Evolutionary conservation across 2,797 vertebrate species (phyloP).

Genomic region (Hoplostethus atlanticus): DNA sequence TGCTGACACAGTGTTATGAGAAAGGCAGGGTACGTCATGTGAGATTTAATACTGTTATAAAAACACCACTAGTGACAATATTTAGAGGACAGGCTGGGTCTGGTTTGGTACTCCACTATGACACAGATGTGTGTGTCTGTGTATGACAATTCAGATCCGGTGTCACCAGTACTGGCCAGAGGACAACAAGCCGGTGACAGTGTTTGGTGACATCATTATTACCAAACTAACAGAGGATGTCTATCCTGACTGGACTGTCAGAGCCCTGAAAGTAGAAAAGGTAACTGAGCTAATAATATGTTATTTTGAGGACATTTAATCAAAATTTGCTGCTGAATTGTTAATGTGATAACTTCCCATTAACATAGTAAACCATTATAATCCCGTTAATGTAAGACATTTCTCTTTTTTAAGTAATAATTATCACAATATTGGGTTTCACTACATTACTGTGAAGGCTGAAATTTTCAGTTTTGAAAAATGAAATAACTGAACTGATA

Average conservation of each 20-base stretch:
- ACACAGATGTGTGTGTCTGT: conserved; percentile 29
- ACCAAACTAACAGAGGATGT: conserved; percentile 95
- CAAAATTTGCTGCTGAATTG: too few species aligned
- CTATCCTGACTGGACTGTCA: conserved; percentile 95
- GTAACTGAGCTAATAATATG: conserved; percentile 76
- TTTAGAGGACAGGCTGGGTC: conserved; percentile 13
- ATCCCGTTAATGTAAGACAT: too few species aligned
- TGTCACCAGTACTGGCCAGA: conserved; percentile 99
- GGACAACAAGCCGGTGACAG: conserved; percentile 97
- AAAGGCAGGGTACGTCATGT: conserved; percentile 93
- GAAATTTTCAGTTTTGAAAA: too few species aligned
- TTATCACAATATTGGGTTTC: too few species aligned
- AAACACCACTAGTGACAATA: conserved; percentile 10
- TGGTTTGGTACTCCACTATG: not conserved
- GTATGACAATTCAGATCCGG: conserved; percentile 88
- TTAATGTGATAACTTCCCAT: too few species aligned
- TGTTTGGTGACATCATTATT: conserved; percentile 98
- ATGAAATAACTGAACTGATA: too few species aligned
- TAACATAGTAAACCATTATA: too few species aligned
- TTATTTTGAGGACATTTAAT: too few species aligned
- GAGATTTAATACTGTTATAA: conserved; percentile 29
- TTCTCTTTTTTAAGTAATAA: too few species aligned
- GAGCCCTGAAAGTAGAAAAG: conserved; percentile 96
- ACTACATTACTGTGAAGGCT: too few species aligned
- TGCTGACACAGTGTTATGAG: conserved; percentile 98